phyloP scores from a whole-genome alignment of 2,888 invertebrate genomes.

The Ceraclea dissimilis region DNA sequence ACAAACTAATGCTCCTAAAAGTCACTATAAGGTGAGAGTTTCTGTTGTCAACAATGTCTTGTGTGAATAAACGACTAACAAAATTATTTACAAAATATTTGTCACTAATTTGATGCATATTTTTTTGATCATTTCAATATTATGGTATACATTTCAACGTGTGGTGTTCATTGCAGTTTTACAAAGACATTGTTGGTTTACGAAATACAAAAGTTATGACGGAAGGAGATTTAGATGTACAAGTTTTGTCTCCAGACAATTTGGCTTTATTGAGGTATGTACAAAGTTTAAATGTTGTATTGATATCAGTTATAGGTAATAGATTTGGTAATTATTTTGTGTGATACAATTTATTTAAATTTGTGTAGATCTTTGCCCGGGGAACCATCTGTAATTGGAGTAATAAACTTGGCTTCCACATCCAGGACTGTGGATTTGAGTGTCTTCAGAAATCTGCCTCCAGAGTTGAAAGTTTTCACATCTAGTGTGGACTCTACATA shows the following conservation, averaged over 20 bases:
- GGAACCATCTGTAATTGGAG: slow-evolving; percentile 35
- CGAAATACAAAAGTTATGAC: slow-evolving; percentile 36
- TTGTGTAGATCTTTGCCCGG: slow-evolving; percentile 28
- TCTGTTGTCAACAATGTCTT: too few species aligned
- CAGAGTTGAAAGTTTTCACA: slow-evolving; percentile 32
- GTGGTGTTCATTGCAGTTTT: slow-evolving; percentile 37
- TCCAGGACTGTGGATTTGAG: slow-evolving; percentile 36
- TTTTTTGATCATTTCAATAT: not conserved
- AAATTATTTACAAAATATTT: too few species aligned
- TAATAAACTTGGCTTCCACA: slow-evolving; percentile 40
- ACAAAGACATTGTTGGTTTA: slow-evolving; percentile 44
- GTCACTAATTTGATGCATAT: too few species aligned
- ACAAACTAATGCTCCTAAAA: slow-evolving; percentile 37
- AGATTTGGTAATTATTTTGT: not conserved
- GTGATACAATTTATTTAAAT: not conserved
- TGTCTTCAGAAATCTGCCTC: slow-evolving; percentile 31
- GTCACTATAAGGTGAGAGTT: slow-evolving; percentile 42
- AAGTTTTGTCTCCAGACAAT: slow-evolving; percentile 33
- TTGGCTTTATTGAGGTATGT: slow-evolving; percentile 38
- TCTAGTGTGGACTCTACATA: slow-evolving; percentile 35
- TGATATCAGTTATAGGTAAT: not conserved
- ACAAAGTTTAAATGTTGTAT: not conserved
- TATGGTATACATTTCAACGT: not conserved
- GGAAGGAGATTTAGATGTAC: slow-evolving; percentile 35
- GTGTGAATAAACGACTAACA: too few species aligned